A percentile compares a stretch with the other conserved stretches of the same genome.
Evolutionary conservation across 2,797 vertebrate species (phyloP).

Genomic region (Halcyon smyrnensis): DNA sequence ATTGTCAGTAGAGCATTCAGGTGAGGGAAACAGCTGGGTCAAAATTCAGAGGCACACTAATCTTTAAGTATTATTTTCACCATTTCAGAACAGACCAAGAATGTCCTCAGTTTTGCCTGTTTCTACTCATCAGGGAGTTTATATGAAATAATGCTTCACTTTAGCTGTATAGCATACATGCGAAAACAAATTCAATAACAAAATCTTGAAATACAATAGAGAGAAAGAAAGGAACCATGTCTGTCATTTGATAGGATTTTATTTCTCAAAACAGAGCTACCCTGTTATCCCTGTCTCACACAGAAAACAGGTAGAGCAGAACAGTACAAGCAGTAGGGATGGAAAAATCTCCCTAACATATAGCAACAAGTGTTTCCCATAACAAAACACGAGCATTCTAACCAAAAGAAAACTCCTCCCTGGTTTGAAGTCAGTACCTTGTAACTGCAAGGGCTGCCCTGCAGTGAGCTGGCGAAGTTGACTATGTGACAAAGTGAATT

Average conservation of each 20-base stretch:
- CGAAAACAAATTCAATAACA: not conserved
- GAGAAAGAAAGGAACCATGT: not conserved
- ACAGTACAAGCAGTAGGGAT: not conserved
- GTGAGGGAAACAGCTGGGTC: not conserved
- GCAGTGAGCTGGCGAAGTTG: slow-evolving; percentile 97
- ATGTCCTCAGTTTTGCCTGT: not conserved
- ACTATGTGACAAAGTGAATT: slow-evolving; percentile 95
- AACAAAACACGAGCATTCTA: not conserved
- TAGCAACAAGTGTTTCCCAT: fast-evolving
- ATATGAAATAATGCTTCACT: not conserved
- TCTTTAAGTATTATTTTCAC: not conserved
- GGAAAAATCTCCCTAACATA: not conserved
- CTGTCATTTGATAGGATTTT: not conserved
- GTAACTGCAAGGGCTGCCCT: slow-evolving; percentile 95
- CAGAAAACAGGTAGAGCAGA: not conserved
- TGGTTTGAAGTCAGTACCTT: slow-evolving; percentile 83
- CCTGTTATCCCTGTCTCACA: not conserved
- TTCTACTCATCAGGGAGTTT: not conserved
- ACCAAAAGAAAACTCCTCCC: not conserved
- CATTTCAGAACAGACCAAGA: not conserved
- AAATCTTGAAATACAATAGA: not conserved
- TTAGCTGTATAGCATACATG: not conserved
- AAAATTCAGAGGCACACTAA: not conserved
- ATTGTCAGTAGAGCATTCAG: not conserved
- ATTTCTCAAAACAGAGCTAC: not conserved